These are phyloP conservation scores for Cryptoblepharus egeriae DNA, from an alignment of 2,797 vertebrate species.

Conservation along the genomic window DNA sequence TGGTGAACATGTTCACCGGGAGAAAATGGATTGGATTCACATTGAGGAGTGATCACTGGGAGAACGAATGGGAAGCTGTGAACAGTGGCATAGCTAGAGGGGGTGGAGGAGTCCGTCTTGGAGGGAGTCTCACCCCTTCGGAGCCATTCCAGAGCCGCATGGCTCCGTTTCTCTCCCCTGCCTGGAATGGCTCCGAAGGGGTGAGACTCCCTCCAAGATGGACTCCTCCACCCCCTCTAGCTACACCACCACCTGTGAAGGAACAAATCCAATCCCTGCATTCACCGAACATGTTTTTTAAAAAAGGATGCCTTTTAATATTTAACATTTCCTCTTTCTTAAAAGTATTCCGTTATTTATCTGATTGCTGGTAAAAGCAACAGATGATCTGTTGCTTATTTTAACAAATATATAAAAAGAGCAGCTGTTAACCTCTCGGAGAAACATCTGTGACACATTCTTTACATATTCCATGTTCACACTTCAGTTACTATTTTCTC, in stretches of 20 bases:
- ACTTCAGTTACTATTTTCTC: slow-evolving; percentile 54
- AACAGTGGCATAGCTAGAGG: too few relatives aligned
- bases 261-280: not conserved
- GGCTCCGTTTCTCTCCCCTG: too few relatives aligned
- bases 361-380: slow-evolving; percentile 61
- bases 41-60: not conserved
- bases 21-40: not conserved
- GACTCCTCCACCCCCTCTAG: too few relatives aligned
- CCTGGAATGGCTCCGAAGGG: too few relatives aligned
- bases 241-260: too few relatives aligned
- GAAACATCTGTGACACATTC: slow-evolving; percentile 69
- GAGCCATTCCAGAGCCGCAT: too few relatives aligned
- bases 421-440: slow-evolving; percentile 66
- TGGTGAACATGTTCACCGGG: too few relatives aligned
- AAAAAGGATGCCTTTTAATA: slow-evolving; percentile 50
- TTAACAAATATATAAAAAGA: slow-evolving; percentile 63
- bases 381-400: slow-evolving; percentile 54
- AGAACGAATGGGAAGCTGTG: not conserved
- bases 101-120: too few relatives aligned
- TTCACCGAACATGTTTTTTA: slow-evolving; percentile 26
- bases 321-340: slow-evolving; percentile 34
- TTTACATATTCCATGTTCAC: slow-evolving; percentile 60
- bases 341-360: slow-evolving; percentile 40
- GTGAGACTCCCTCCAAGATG: too few relatives aligned
- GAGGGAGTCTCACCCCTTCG: too few relatives aligned